These are phyloP conservation scores for Pseudois nayaur DNA, from an alignment of 2,113 vertebrate species.

Conservation along the genomic window DNA sequence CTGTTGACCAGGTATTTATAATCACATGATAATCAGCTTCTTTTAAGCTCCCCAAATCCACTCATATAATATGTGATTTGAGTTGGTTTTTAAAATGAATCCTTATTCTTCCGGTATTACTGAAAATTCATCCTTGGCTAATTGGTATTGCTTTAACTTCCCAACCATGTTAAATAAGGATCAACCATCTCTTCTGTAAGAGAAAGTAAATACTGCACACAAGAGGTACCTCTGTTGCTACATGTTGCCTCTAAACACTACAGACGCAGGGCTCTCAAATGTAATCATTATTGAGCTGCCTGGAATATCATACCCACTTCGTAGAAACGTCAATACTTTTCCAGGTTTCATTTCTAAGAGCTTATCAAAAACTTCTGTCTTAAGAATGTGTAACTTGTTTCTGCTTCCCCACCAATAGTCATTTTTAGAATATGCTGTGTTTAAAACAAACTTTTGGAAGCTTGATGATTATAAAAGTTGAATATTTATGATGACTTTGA, in stretches of 20 bases:
- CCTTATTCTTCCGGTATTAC: constrained; percentile 74
- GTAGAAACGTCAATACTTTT: constrained; percentile 64
- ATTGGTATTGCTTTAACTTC: constrained; percentile 79
- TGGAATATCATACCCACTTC: constrained; percentile 74
- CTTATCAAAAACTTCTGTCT: constrained; percentile 61
- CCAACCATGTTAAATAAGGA: constrained; percentile 74
- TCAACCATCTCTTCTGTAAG: constrained; percentile 73
- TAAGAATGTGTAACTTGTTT: constrained; percentile 72
- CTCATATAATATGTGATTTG: constrained; percentile 50
- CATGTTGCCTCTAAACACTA: constrained; percentile 76
- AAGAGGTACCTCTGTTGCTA: constrained; percentile 73
- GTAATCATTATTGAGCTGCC: constrained; percentile 75
- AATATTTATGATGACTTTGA: constrained; percentile 70
- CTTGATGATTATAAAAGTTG: constrained; percentile 73
- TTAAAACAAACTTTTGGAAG: constrained; percentile 70
- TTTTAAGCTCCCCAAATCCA: constrained; percentile 70
- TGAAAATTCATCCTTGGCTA: constrained; percentile 66
- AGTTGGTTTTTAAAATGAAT: constrained; percentile 70
- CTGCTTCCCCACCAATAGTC: constrained; percentile 60
- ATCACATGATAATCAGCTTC: constrained; percentile 67
- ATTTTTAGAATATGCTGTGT: constrained; percentile 43
- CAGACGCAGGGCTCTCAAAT: constrained; percentile 78
- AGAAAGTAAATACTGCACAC: constrained; percentile 74
- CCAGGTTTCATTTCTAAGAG: constrained; percentile 70
- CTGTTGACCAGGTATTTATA: constrained; percentile 68